These are phyloP conservation scores for Ooceraea biroi DNA, from an alignment of 1,140 invertebrate genomes.

Conservation along the genomic window DNA sequence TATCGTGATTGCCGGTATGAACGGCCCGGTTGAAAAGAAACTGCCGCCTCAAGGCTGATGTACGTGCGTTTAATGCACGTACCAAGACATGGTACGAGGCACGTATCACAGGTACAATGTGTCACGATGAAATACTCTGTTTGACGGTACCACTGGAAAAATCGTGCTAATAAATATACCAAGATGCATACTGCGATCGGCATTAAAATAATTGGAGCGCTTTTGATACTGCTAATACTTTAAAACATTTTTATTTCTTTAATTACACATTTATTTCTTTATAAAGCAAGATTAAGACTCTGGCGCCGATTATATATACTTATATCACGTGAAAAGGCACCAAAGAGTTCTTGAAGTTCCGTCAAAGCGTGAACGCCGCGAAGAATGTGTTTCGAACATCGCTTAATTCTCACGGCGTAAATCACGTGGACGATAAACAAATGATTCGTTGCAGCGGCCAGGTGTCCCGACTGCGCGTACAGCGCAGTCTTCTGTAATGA, in stretches of 20 bases:
- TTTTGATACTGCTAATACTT: too few species aligned
- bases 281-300: too few species aligned
- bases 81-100: neutral
- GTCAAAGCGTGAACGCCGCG: neutral
- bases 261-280: too few species aligned
- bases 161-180: neutral
- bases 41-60: slow-evolving; percentile 57
- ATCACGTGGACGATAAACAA: slow-evolving; percentile 7
- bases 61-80: slow-evolving; percentile 62
- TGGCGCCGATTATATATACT: too few species aligned
- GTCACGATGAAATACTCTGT: slow-evolving; percentile 47
- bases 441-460: slow-evolving; percentile 1
- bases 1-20: slow-evolving; percentile 53
- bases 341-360: neutral
- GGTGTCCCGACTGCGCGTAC: neutral
- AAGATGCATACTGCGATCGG: too few species aligned
- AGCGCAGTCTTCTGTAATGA: slow-evolving; percentile 42
- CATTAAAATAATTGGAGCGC: neutral
- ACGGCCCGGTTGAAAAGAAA: neutral
- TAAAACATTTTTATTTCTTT: too few species aligned
- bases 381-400: neutral
- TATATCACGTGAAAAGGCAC: neutral
- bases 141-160: neutral
- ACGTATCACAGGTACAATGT: slow-evolving; percentile 51
- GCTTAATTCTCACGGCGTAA: neutral